Base-by-base conservation (phyloP, 2,888 invertebrate species). In the Heterodera filipjevi region DNA sequence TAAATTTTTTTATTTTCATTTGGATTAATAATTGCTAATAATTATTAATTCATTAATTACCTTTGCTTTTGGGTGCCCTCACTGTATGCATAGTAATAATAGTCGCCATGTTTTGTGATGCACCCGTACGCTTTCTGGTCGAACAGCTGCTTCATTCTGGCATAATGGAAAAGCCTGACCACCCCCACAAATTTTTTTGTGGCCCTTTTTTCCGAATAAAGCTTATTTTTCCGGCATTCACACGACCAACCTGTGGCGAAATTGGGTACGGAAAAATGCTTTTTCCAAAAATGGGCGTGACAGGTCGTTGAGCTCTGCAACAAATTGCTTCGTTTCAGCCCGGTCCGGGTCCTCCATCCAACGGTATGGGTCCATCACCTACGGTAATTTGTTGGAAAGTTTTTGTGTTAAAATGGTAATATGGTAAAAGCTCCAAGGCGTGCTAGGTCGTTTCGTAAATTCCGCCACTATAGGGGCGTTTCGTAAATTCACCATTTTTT, bases 301-400 rank as follows among this genome's bases (percentile, higher is more conserved):
- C 71, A 98, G 92, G 71, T 92, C 93, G 92, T 98, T 98, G 90
- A 98, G 94, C 44, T 93, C 93, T 79, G 95, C 93, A 35, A 98
- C 95, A 91, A 94, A 99, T 77, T 92, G 92, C 90, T 94, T 93
- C 3, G 97, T 96, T 90, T 97, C 95, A 80, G 93, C 92, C 0
- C 94, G 92, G 90, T 97, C 95, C 0, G 97, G 95, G 90, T 98
- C 95, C 90, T 99, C 98, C 79, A 99, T 90, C 96, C 96, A 98
- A 78, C 96, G 93, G 90, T 97, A 98, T 0, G 95, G 95, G 91
- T 98, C 98, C 76, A 90, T 84, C 76, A 95, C 92, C 95, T 95
- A 49, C 49, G 16, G 19, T 49, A 49, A n/a, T n/a, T n/a, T n/a
- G n/a, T n/a, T n/a, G n/a, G n/a, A n/a, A n/a, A n/a, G n/a, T n/a